Base-by-base conservation (phyloP, 2,888 invertebrate species). In the Stegophylla sp. region DNA sequence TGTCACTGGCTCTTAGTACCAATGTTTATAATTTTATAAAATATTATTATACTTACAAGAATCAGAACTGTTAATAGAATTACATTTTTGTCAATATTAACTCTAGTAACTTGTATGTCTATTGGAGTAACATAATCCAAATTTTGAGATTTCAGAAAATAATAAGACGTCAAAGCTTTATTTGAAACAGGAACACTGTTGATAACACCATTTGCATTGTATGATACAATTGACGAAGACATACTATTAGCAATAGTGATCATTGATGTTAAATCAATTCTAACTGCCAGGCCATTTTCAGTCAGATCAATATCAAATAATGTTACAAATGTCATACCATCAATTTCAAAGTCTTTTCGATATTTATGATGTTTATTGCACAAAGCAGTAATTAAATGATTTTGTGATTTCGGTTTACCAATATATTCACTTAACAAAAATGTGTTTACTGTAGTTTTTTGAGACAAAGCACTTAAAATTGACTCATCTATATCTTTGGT, bases 211-310 rank as follows among this genome's bases (percentile, higher is more conserved):
- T 13, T 45, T 61, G 34, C n/a, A 26, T 69, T 69, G 3, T 51
- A 71, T 26, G n/a, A 61, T 13, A 9, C 0, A 2, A 79, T 69
- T n/a, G 28, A 7, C n/a, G 48, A 71, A 23, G 71, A 23, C 45
- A 71, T 48, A 71, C n/a, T 71, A n/a, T 61, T 79, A 51, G 79
- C 79, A 71, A 79, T 71, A 0, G 61, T 48, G 9, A 48, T 61
- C 69, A 71, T 79, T 34, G 45, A 9, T 51, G 48, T 4, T 9
- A 71, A 1, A 34, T 59, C 34, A 12, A 79, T 71, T 41, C 2
- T 1, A 23, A 23, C 41, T 51, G 61, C 71, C 20, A 71, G 9
- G 10, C 71, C 71, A 51, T 23, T 48, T 1, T 71, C 71, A 23
- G 41, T 13, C 26, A 79, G 13, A n/a, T 79, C 71, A 51, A 71